Base-by-base conservation (phyloP, 1,140 invertebrate species). In the Aphaenogaster ashmeadi region DNA sequence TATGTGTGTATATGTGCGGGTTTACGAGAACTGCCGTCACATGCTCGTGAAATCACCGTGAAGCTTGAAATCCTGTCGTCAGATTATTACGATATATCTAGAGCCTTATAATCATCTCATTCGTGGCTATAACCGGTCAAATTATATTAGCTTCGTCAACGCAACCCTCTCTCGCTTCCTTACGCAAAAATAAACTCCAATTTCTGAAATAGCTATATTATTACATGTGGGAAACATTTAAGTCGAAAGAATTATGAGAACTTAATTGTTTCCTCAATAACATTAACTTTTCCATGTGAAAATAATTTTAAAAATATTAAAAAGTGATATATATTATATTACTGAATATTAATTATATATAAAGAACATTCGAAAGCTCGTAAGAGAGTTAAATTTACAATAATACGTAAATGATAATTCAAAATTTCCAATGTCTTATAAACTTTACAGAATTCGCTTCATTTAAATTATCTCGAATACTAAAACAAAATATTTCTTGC, bases 21-120 rank as follows among this genome's bases (percentile, higher is more conserved):
- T 84, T 84, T 75, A 83, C 67, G 80, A 84, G 21, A 84, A 21
- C 18, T 54, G 80, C 33, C 80, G 54, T 75, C 69, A 74, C 41
- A 75, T 47, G 27, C 41, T 60, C 69, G 54, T n/a, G 69, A 84
- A 84, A 84, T 60, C 38, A 84, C 80, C 69, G 80, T 47, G 80
- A 74, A 84, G 67, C 21, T 41, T 72, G 21, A n/a, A 81, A 83
- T 84, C 41, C 54, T 74, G 27, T 47, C 69, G 41, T 74, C 56
- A 62, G 54, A 60, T 84, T 75, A 84, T 74, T 60, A 62, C 80
- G 80, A 75, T 84, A 60, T 60, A 83, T 74, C 67, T 56, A 60
- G n/a, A 38, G 69, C 21, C 56, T 84, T 74, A 47, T 60, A 75
- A 84, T 84, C 54, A 75, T 41, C 54, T 62, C 62, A 84, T 75